Base-by-base conservation (phyloP, 2,888 invertebrate species). In the Agriopis aurantiaria region DNA sequence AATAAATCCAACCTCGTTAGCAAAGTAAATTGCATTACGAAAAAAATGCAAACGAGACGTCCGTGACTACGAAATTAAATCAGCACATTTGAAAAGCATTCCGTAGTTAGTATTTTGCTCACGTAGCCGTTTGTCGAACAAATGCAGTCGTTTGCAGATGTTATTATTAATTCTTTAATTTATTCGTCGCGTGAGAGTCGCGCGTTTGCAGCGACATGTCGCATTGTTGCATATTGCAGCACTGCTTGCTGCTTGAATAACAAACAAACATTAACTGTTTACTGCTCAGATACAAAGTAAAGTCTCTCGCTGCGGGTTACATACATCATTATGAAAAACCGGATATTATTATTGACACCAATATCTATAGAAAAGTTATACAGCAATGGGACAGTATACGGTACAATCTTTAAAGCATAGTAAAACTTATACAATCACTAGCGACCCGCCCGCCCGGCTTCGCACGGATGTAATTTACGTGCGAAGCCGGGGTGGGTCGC, bases 131-230 rank as follows among this genome's bases (percentile, higher is more conserved):
- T 52, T 52, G 41, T 61, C 61, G 51, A 56, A 51, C 61, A 41
- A 58, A 53, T 58, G 58, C 62, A n/a, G 60, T 33, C 43, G 53
- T 53, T 53, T 12, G 53, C 62, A 53, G 53, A 62, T 62, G 53
- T 53, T 62, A 55, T 62, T 62, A 62, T 62, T 62, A 62, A 62
- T 62, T 62, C 17, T 45, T 45, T 23, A 62, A 53, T 62, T 17
- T 62, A 33, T 53, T n/a, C 62, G 62, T 61, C 61, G 53, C 62
- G 62, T 46, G 62, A 62, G 14, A 46, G 62, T 45, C 33, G 62
- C 62, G 11, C 43, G 51, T 51, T 61, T 40, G 52, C 61, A 33
- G 1, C 58, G 58, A 58, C 58, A 58, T 46, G 58, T 33, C 33
- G 58, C 58, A 46, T 23, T 46, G 58, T 58, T 58, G 58, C 58